phyloP scores from a whole-genome alignment of 1,140 invertebrate species.

The Bombus cullumanus region DNA sequence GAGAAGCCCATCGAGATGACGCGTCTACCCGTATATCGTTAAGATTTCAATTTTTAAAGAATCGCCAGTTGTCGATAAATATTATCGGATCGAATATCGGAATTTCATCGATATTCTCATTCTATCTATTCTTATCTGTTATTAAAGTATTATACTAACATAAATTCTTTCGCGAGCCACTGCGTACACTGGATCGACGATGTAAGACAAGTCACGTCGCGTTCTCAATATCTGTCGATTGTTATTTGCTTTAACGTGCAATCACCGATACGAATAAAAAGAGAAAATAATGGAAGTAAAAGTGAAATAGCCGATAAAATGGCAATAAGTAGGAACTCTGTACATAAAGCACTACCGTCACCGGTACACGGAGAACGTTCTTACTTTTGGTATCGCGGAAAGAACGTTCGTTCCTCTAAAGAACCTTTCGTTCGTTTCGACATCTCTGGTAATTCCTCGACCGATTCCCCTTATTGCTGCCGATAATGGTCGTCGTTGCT shows the following conservation, averaged over 20 bases:
- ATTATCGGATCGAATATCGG: too few species aligned
- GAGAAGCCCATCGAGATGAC: neutral
- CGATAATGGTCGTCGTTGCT: neutral
- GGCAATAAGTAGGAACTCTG: neutral
- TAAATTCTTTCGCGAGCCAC: too few species aligned
- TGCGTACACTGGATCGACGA: too few species aligned
- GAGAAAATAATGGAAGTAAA: neutral
- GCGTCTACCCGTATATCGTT: too few species aligned
- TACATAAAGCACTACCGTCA: conserved; percentile 15
- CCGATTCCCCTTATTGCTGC: neutral
- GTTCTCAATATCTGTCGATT: neutral
- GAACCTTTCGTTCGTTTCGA: neutral
- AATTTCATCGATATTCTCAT: too few species aligned
- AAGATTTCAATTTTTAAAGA: too few species aligned
- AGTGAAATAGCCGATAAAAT: neutral
- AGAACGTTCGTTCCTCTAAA: neutral
- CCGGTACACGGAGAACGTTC: neutral
- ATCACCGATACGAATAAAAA: neutral
- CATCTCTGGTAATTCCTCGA: conserved; percentile 5
- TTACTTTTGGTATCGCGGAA: neutral
- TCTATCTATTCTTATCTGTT: too few species aligned
- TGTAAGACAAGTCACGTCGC: too few species aligned
- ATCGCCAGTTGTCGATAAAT: too few species aligned
- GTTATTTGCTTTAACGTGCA: neutral
- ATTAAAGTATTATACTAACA: too few species aligned